Base-by-base conservation (phyloP, 2,797 vertebrate genomes). In the Manis javanica region DNA sequence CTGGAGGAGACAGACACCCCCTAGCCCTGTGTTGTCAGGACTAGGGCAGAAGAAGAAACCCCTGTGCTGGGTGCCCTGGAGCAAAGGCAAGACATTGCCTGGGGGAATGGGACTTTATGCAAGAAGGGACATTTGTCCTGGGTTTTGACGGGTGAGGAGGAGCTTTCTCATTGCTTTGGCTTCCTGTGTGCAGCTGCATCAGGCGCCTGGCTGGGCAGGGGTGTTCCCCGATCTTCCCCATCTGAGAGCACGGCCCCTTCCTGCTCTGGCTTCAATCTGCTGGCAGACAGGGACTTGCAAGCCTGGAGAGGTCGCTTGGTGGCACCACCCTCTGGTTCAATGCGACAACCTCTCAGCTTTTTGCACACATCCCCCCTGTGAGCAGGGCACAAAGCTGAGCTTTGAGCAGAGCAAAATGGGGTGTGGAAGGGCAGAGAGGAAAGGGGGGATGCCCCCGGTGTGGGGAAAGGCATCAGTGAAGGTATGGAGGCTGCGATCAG, bases 61-160 rank as follows among this genome's bases (percentile, higher is more conserved):
- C 74, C 83, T 79, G 34, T 39, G 68, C 16, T n/a, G 81, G 37
- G 51, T 51, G 46, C 26, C 19, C 21, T 39, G 77, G 83, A 31
- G 31, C 37, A 59, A 37, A 64, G 39, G 55, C 34, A 39, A 55
- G 81, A 34, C 15, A 23, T 14, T 15, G 13, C 46, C 37, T 71
- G 51, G 23, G 2, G 66, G 29, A 53, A 46, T 31, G 46, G n/a
- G 66, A 29, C 10, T 87, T 87, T 89, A 34, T 79, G n/a, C 53
- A 37, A 55, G 82, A 75, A 5, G 51, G 39, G n/a, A 26, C 23
- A 26, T 49, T 57, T 68, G 55, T n/a, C 39, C 24, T 31, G 46
- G 79, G 68, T 64, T 82, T 72, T 96, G 79, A 89, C 71, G 83
- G 23, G 26, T 49, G 49, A 37, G n/a, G 42, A 93, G 75, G 53